Evolutionary conservation across 1,140 invertebrate species (phyloP), one percentile per base, ranked within the genome.

Genomic region (Diorhabda carinulata): DNA sequence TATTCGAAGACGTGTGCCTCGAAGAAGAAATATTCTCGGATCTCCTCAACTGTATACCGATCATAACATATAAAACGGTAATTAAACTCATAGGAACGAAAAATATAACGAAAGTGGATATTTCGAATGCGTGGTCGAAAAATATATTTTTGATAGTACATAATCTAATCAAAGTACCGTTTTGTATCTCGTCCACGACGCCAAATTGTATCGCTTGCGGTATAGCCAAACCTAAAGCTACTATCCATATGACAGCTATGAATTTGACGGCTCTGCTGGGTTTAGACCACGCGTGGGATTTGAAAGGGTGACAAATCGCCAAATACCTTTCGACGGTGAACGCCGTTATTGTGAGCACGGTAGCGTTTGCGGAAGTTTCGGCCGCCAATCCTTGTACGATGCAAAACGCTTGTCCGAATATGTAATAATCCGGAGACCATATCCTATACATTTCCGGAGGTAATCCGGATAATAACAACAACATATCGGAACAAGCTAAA

Each of bases 401-500:
- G 78, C 91, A 94, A 78, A 92, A 90, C 2, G 82, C 81, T 68
- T 90, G 87, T 2, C 91, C 91, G 74, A 93, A 92, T 43, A 87
- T 79, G 82, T 91, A 92, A 0, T 89, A 73, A 41, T 74, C 70
- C 42, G 90, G 90, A 63, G 88, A 87, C 92, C 92, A 95, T n/a
- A 94, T 85, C 58, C 85, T 84, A 76, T 91, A 91, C 57, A 94
- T 84, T 76, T 96, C 93, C 58, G 91, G 87, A 0, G 92, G 93
- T 58, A 95, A 78, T 52, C 90, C 90, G 70, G 86, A 88, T 45
- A 90, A 79, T 9, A 97, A 83, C 2, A 96, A 82, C n/a, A 96
- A 83, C 61, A 97, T 82, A 81, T 97, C 95, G 4, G 94, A 93
- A 25, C 96, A 85, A 4, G 95, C 93, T 74, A 97, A 82, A 78